Conservation (phyloP, 1,140 invertebrate species). For the Drosophila triauraria region DNA sequence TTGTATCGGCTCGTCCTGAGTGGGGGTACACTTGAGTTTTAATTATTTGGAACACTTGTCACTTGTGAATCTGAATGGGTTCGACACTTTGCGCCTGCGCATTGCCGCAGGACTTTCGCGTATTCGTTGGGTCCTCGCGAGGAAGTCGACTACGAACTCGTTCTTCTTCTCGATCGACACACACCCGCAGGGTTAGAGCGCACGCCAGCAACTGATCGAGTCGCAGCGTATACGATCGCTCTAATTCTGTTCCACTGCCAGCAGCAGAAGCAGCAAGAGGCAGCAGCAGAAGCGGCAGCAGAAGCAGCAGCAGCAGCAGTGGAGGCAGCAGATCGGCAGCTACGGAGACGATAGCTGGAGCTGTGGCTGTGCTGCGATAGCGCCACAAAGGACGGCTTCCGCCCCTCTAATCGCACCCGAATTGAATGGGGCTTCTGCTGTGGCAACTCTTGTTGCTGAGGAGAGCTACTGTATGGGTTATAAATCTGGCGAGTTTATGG, state of each 20-base stretch:
- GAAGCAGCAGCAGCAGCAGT: not conserved
- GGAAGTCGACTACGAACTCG: slow-evolving; percentile 32
- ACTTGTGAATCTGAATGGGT: slow-evolving; percentile 27
- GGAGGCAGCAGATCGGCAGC: not conserved
- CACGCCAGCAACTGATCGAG: slow-evolving; percentile 75
- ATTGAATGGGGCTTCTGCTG: slow-evolving; percentile 14
- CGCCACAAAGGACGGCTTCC: slow-evolving; percentile 52
- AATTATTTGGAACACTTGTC: slow-evolving; percentile 70
- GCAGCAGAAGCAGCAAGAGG: slow-evolving; percentile 2
- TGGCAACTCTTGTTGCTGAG: slow-evolving; percentile 8
- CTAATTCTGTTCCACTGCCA: slow-evolving; percentile 71
- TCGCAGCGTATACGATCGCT: slow-evolving; percentile 60
- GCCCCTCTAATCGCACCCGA: slow-evolving; percentile 49
- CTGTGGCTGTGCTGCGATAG: slow-evolving; percentile 25
- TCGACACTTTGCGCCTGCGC: slow-evolving; percentile 74
- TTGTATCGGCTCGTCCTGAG: slow-evolving; percentile 25
- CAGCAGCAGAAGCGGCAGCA: slow-evolving; percentile 15
- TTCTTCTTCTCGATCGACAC: slow-evolving; percentile 56
- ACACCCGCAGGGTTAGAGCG: slow-evolving; percentile 78
- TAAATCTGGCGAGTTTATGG: slow-evolving; percentile 39
- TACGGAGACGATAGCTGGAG: slow-evolving; percentile 24
- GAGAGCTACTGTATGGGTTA: not conserved
- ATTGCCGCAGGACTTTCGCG: slow-evolving; percentile 54
- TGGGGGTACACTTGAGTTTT: slow-evolving; percentile 68
- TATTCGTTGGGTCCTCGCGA: slow-evolving; percentile 11